Evolutionary conservation across 2,113 vertebrate genomes (phyloP), one percentile per base, ranked within the genome.

Genomic region (Genyomyrus donnyi): DNA sequence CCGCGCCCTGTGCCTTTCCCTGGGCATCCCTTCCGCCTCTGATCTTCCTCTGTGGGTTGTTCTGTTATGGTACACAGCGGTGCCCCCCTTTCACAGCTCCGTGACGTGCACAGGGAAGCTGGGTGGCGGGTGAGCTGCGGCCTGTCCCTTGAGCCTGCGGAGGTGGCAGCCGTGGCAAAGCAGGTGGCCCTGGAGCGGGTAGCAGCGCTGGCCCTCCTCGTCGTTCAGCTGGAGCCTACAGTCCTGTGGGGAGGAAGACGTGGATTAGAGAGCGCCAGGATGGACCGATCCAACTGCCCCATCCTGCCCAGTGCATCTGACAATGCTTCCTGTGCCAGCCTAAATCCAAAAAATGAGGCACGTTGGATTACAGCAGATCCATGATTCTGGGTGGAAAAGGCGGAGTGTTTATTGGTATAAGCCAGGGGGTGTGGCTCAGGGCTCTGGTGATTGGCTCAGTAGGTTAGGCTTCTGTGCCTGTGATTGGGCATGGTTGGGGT

Each of bases 151-250:
- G 0, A 99, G 96, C 90, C 98, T 96, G 90, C 97, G 95, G 94
- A 99, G 97, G 58, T 99, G 98, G 93, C 98, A 99, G 91, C 96
- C 70, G 24, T 99, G 98, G 93, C 98, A 99, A 56, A 99, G 97
- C 93, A 99, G 95, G 93, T 98, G 98, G 17, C 97, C 97, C 49
- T 98, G 97, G 77, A 99, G 94, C 0, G 98, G 98, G 90, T 99
- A 99, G 96, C 98, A 99, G 9, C 98, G 98, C 89, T 97, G 98
- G 62, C 98, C 98, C 70, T 99, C 98, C 89, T 99, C 97, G 15
- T 98, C 98, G 0, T 98, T 99, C 91, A 99, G 95, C 96, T 99
- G 98, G 88, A 99, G 96, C 88, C 96, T 95, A 31, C 98, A 99
- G 89, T 99, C 98, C 98, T 99, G 48, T 89, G 17, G 88, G 88